Base-by-base conservation (phyloP, 2,888 invertebrate genomes). In the Polylopha cassiicola region DNA sequence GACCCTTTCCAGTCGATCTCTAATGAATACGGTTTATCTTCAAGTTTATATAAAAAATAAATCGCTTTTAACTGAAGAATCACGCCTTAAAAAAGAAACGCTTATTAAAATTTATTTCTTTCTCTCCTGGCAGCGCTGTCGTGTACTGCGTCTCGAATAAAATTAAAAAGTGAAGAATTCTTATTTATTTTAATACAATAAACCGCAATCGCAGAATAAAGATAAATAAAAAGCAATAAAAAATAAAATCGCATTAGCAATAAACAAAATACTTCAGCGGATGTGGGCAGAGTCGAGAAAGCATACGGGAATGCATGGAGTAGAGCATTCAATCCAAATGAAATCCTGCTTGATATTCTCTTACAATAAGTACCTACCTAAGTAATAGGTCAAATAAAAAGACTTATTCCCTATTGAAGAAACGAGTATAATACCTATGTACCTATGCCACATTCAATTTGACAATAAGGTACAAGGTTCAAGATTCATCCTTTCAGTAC, bases 181-280 rank as follows among this genome's bases (percentile, higher is more conserved):
- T 84, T 85, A 82, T 85, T 85, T 85, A 85, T 85, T 84, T 85
- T 85, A 84, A 85, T 85, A 85, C 84, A 85, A 85, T 85, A 85
- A 84, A 85, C 84, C 79, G 84, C 85, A 84, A 85, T 82, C 85
- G 82, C 75, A 82, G 84, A 85, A 85, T 85, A 84, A 84, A 84
- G 84, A 85, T 85, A 85, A 85, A 85, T 84, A 84, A 84, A 85
- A 84, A 72, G 79, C 73, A 82, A 84, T 85, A 84, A 85, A 84
- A 84, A 85, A 85, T 84, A 82, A 85, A 85, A 78, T 82, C 78
- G 82, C 85, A 85, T 85, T 85, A 85, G 85, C 84, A 82, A 85
- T 85, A 85, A 85, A 85, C 85, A 85, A 85, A 85, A 85, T 84
- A 84, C 85, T 85, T 82, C 82, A 84, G 76, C 82, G 84, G 82